These are phyloP conservation scores for Alauda arvensis DNA, from an alignment of 2,797 vertebrate genomes.

Conservation along the genomic window DNA sequence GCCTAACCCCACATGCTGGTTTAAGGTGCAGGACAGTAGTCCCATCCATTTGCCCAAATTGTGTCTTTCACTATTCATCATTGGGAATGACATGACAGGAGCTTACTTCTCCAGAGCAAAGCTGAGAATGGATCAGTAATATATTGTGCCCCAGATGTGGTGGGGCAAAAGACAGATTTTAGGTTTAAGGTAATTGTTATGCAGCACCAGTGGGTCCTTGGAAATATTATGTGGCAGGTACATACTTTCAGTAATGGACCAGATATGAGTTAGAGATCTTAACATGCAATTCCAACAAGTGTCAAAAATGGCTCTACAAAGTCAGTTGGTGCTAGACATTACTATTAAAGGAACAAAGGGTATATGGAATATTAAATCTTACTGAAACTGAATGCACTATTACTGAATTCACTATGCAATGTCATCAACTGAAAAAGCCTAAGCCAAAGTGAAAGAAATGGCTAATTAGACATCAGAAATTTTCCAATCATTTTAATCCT, in stretches of 20 bases:
- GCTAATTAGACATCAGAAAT: neutral
- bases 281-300: neutral
- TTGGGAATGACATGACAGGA: neutral
- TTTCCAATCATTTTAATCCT: neutral
- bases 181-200: neutral
- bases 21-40: neutral
- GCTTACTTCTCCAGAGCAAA: neutral
- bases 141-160: neutral
- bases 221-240: too few species aligned
- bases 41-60: neutral
- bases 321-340: neutral
- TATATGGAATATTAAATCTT: neutral
- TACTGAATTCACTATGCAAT: neutral
- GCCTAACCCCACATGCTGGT: rapidly evolving
- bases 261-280: neutral
- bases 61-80: neutral
- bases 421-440: neutral
- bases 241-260: neutral
- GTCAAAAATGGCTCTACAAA: neutral
- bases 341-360: neutral
- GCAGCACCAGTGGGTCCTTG: neutral
- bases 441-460: neutral
- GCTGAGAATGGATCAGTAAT: neutral
- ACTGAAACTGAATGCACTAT: neutral
- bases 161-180: neutral